phyloP scores from a whole-genome alignment of 2,797 vertebrate species.

The Pantherophis alleghaniensis region DNA sequence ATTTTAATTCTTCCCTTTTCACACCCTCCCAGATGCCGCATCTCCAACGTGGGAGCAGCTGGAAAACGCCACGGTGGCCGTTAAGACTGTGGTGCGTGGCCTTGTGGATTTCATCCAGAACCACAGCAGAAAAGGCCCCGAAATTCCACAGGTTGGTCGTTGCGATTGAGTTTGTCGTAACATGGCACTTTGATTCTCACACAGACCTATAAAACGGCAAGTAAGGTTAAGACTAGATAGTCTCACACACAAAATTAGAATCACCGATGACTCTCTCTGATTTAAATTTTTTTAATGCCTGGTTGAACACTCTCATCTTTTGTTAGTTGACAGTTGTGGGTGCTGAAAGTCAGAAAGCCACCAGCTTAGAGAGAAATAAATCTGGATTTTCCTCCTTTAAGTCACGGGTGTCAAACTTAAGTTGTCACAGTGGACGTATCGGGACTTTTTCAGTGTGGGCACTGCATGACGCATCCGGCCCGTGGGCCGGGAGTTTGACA shows the following conservation, averaged over 20 bases:
- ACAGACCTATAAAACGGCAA: background rate
- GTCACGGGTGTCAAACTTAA: background rate
- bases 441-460: too few species aligned
- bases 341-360: background rate
- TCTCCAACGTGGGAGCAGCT: conserved; percentile 91
- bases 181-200: background rate
- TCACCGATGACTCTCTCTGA: background rate
- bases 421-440: too few species aligned
- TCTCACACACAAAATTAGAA: background rate
- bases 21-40: conserved; percentile 76
- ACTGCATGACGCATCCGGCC: too few species aligned
- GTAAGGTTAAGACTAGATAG: background rate
- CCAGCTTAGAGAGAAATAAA: background rate
- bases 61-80: conserved; percentile 90
- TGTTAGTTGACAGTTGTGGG: background rate
- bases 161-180: background rate
- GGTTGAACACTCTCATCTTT: background rate
- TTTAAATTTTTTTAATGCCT: background rate
- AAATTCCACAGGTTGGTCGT: conserved; percentile 85
- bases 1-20: background rate
- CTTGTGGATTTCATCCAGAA: conserved; percentile 96
- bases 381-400: background rate
- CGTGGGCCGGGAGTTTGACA: too few species aligned
- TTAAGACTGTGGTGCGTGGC: conserved; percentile 91
- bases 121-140: conserved; percentile 94